Conservation (phyloP, 37 sponge, comb jelly and placozoan genomes). For the Halichondria panicea region DNA sequence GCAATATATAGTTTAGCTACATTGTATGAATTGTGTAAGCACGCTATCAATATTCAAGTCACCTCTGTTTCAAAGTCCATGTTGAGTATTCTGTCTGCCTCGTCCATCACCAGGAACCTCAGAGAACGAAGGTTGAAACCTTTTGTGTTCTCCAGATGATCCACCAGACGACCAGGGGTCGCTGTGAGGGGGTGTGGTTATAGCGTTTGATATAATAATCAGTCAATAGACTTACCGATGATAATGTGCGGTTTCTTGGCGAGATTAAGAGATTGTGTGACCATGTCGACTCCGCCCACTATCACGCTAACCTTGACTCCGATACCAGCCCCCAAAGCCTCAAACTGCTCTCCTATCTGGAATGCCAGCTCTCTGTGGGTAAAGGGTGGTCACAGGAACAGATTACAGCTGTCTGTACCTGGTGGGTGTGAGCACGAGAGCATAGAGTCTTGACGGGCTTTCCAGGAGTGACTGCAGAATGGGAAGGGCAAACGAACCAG, state of each 20-base stretch:
- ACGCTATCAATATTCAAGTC: too few species aligned
- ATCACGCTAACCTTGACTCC: constrained; percentile 95
- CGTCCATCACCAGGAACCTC: constrained; percentile 95
- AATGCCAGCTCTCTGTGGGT: constrained; percentile 88
- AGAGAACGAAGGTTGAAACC: constrained; percentile 90
- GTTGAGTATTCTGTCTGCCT: constrained; percentile 97
- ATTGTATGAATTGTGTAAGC: too few species aligned
- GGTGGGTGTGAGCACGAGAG: constrained; percentile 96
- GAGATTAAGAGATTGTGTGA: constrained; percentile 91
- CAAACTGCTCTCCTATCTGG: constrained; percentile 97
- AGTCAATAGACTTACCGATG: constrained; percentile 55
- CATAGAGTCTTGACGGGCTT: constrained; percentile 86
- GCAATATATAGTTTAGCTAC: too few species aligned
- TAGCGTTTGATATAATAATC: background rate
- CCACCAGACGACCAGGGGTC: constrained; percentile 97
- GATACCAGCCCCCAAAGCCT: constrained; percentile 85
- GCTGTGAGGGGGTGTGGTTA: constrained; percentile 42
- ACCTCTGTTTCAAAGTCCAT: constrained; percentile 99
- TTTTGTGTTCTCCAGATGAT: constrained; percentile 98
- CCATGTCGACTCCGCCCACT: constrained; percentile 97
- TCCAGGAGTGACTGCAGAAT: constrained; percentile 91
- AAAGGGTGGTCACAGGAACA: background rate
- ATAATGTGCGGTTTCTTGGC: constrained; percentile 97
- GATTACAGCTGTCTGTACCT: constrained; percentile 31
- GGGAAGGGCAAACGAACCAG: constrained; percentile 95